Evolutionary conservation across 2,797 vertebrate species (phyloP).

Genomic region (Trachops cirrhosus): DNA sequence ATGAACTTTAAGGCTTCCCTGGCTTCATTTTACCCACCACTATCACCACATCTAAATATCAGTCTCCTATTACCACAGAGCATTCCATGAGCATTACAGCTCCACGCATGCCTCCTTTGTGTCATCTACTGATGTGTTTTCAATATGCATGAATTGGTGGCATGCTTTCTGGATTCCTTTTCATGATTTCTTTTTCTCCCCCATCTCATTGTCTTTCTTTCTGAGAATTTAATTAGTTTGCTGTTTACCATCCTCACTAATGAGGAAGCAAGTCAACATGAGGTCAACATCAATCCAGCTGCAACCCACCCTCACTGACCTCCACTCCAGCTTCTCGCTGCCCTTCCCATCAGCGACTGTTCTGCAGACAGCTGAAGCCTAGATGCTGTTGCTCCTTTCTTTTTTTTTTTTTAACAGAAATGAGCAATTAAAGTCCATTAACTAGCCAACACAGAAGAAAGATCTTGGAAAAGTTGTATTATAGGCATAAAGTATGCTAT

Average conservation of each 20-base stretch:
- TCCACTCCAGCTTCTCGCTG: background rate
- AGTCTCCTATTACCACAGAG: background rate
- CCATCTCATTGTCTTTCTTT: background rate
- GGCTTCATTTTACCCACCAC: background rate
- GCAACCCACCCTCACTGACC: background rate
- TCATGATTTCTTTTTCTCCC: background rate
- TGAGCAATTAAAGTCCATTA: constrained; percentile 19
- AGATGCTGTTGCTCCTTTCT: background rate
- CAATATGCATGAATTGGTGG: background rate
- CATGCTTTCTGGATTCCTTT: background rate
- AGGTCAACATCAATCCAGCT: background rate
- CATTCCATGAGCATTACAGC: background rate
- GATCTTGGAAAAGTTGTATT: background rate
- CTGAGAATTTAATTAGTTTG: background rate
- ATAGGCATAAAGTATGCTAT: background rate
- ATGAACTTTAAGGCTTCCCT: background rate
- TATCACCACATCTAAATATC: background rate
- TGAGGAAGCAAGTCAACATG: background rate
- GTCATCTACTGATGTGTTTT: background rate
- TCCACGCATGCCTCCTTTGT: background rate
- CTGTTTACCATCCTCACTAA: background rate
- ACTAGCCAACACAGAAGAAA: background rate
- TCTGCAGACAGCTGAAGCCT: background rate
- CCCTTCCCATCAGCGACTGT: background rate
- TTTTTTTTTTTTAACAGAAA: background rate